These are phyloP conservation scores for Trissolcus japonicus DNA, from an alignment of 2,888 invertebrate genomes.

Conservation along the genomic window DNA sequence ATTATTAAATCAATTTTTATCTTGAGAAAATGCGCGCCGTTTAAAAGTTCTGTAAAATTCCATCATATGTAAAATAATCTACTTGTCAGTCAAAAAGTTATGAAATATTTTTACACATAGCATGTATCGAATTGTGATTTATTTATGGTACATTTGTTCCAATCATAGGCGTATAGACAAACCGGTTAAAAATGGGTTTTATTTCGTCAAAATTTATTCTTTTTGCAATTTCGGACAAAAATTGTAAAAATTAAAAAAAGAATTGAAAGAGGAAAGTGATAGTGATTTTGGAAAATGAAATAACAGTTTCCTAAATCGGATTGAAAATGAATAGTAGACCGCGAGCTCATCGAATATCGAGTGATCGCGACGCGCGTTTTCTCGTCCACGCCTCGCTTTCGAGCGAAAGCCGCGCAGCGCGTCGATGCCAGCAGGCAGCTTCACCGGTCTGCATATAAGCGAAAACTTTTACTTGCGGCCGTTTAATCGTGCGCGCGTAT, in stretches of 20 bases:
- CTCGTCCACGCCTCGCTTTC: constrained; percentile 57
- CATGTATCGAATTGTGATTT: too few species aligned
- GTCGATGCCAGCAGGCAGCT: constrained; percentile 55
- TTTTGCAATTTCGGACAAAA: too few species aligned
- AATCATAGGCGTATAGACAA: too few species aligned
- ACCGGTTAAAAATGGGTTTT: too few species aligned
- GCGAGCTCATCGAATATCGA: constrained; percentile 14
- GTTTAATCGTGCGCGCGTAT: constrained; percentile 53
- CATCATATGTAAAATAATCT: not conserved
- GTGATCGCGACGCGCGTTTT: constrained; percentile 47
- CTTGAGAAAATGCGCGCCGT: not conserved
- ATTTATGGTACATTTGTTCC: too few species aligned
- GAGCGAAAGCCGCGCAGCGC: constrained; percentile 63
- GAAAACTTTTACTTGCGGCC: constrained; percentile 67
- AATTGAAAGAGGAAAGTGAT: too few species aligned
- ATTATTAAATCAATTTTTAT: not conserved
- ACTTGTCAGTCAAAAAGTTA: not conserved
- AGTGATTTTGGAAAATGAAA: too few species aligned
- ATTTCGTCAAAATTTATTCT: too few species aligned
- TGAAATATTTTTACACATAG: not conserved
- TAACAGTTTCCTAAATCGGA: too few species aligned
- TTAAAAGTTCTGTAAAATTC: constrained; percentile 3
- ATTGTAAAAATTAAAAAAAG: too few species aligned
- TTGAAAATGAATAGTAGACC: not conserved
- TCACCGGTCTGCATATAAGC: constrained; percentile 67